Evolutionary conservation across 2,888 invertebrate genomes (phyloP), one percentile per base, ranked within the genome.

Genomic region (Agrochola litura): DNA sequence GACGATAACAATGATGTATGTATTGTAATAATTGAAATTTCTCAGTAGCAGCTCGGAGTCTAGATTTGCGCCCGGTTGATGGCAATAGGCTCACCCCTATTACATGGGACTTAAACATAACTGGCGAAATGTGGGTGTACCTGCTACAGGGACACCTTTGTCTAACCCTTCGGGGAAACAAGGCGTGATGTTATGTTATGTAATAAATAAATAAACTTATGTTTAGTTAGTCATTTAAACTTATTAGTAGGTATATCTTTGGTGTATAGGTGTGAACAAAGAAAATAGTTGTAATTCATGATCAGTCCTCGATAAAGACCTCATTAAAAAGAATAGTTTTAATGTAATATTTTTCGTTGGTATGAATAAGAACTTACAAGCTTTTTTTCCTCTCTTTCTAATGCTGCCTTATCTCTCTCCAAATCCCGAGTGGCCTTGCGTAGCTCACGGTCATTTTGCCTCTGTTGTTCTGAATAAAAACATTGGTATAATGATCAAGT

Each of bases 371-470:
- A 68, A 77, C 95, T 94, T 94, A 98, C 98, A 93, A 99, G 94
- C 97, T 99, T 98, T 88, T 99, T 99, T 92, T 99, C 99, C 93
- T 99, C 98, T 87, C 98, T 97, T 93, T 99, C 99, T 88, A 99
- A 94, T 83, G 98, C 97, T 73, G 97, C 96, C 86, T 98, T 97
- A 92, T 99, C 99, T 83, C 98, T 97, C 83, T 99, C 99, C 85
- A 99, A 97, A 88, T 99, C 99, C 86, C 99, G 97, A 14, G 98
- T 97, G 19, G 98, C 98, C 95, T 98, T 98, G 14, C 98, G 97
- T 41, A 99, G 94, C 69, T 98, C 97, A 77, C 98, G 97, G 90
- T 99, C 99, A 97, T 98, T 98, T 92, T 98, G 97, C 70, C 98
- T 97, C 94, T 99, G 98, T 94, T 98, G 98, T 93, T 99, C 99